A percentile compares a stretch with the other conserved stretches of the same genome.
Conservation (phyloP, 1,140 invertebrate genomes). For the Drosophila sp. region DNA sequence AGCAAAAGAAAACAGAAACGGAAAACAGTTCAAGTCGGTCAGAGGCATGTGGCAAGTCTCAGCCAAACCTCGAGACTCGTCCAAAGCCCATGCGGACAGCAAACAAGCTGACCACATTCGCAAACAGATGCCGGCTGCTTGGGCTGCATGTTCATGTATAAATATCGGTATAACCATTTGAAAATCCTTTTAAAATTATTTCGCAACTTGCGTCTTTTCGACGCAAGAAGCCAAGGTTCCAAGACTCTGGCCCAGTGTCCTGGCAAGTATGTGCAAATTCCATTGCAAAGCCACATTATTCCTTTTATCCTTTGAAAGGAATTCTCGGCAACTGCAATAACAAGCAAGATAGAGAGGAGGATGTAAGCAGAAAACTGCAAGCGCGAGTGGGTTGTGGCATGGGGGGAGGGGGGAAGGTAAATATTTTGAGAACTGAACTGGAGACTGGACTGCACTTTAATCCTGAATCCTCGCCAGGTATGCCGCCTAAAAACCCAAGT, state of each 20-base stretch:
- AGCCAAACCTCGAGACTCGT: not conserved
- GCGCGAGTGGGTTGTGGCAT: not conserved
- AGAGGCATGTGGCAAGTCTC: constrained; percentile 2
- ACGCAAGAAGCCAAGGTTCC: constrained; percentile 51
- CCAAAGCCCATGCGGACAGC: constrained; percentile 37
- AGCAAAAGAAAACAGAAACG: constrained; percentile 15
- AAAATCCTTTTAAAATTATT: constrained; percentile 80
- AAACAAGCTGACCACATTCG: constrained; percentile 73
- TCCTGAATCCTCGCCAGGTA: constrained; percentile 41
- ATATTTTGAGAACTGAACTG: constrained; percentile 24
- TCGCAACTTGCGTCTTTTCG: constrained; percentile 77
- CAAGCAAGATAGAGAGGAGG: constrained; percentile 48
- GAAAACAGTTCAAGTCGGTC: constrained; percentile 4
- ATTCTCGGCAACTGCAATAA: constrained; percentile 79
- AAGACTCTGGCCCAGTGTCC: constrained; percentile 24
- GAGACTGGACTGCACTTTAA: constrained; percentile 34
- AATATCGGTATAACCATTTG: constrained; percentile 78
- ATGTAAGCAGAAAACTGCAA: constrained; percentile 18
- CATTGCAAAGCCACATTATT: constrained; percentile 81
- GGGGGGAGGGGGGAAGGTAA: not conserved
- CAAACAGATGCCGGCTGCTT: constrained; percentile 58
- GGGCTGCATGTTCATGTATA: constrained; percentile 62
- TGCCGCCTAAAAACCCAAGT: constrained; percentile 45
- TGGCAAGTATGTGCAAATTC: constrained; percentile 78
- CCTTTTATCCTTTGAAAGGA: constrained; percentile 80